These are phyloP conservation scores for Rhincodon typus DNA, from an alignment of 2,797 vertebrate genomes.

Conservation along the genomic window DNA sequence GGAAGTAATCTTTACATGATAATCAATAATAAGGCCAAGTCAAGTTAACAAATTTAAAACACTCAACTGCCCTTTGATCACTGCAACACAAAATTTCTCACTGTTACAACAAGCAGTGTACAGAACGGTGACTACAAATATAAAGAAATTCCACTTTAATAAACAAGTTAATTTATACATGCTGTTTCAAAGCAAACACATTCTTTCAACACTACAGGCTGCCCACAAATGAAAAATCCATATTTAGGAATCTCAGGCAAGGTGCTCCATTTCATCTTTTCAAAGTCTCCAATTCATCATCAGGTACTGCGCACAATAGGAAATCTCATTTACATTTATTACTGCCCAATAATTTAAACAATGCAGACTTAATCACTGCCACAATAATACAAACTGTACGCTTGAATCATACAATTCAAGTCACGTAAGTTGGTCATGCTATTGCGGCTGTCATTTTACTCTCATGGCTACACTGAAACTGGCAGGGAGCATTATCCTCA, in stretches of 20 bases:
- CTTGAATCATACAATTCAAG: background rate
- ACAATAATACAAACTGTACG: background rate
- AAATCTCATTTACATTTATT: background rate
- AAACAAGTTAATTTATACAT: background rate
- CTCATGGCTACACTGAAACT: background rate
- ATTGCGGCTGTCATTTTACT: background rate
- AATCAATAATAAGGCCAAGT: background rate
- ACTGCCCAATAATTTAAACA: background rate
- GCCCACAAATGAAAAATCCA: background rate
- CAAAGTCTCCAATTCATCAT: background rate
- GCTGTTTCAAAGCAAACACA: background rate
- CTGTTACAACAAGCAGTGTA: no score
- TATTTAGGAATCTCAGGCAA: background rate
- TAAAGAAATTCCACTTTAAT: background rate
- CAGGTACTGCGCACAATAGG: background rate
- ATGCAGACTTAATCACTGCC: background rate
- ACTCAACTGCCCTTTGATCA: background rate
- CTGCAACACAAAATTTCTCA: background rate
- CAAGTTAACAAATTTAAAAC: background rate
- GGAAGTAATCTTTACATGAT: background rate
- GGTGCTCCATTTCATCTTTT: background rate
- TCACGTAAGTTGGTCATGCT: background rate
- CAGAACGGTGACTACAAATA: background rate
- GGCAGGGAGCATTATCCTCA: background rate
- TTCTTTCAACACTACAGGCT: background rate